phyloP scores from a whole-genome alignment of 2,888 invertebrate species.

The Chrysotoxum bicinctum region DNA sequence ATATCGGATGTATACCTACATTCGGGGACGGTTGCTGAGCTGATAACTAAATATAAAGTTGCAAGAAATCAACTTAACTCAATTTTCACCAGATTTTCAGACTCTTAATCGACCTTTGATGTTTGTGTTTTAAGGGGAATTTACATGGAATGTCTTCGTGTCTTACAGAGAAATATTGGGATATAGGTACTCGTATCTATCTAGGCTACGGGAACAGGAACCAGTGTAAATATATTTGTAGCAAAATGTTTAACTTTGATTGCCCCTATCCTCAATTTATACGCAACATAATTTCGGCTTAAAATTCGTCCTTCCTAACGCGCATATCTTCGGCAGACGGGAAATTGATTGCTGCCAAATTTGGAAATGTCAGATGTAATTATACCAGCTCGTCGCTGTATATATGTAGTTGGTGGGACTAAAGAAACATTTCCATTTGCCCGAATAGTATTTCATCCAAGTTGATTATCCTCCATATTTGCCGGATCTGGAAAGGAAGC shows the following conservation, averaged over 20 bases:
- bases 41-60: constrained; percentile 21
- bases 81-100: neutral
- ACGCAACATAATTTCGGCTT: neutral
- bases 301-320: constrained; percentile 24
- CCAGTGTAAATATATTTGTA: neutral
- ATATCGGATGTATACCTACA: constrained; percentile 8
- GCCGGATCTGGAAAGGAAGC: constrained; percentile 34
- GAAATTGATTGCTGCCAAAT: constrained; percentile 69
- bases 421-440: constrained; percentile 9
- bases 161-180: neutral
- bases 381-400: constrained; percentile 36
- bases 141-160: neutral
- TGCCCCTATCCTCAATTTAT: neutral
- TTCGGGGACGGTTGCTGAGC: neutral
- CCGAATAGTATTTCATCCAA: constrained; percentile 6
- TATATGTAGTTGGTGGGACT: neutral
- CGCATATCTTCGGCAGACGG: constrained; percentile 41
- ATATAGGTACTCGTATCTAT: neutral
- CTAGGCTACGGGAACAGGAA: neutral
- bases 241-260: constrained; percentile 10
- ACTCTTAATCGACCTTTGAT: constrained; percentile 7
- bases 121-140: neutral
- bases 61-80: constrained; percentile 26
- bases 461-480: constrained; percentile 45
- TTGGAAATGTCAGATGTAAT: constrained; percentile 64